Evolutionary conservation across 2,797 vertebrate genomes (phyloP).

Genomic region (Steatocranus sp.): DNA sequence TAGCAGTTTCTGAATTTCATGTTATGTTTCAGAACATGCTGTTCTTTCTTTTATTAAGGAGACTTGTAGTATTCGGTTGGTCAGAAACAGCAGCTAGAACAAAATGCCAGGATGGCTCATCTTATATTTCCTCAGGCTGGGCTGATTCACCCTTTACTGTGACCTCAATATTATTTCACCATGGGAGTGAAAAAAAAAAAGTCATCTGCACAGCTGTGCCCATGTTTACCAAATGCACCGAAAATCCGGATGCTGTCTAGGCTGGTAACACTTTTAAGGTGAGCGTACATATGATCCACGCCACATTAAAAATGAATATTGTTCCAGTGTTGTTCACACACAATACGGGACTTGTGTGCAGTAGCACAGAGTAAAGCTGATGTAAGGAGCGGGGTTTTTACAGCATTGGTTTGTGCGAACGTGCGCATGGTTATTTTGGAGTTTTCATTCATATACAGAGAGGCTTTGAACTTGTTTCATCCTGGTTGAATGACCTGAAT

Average conservation of each 20-base stretch:
- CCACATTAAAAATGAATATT: background rate
- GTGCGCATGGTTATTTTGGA: background rate
- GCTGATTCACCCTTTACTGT: conserved; percentile 42
- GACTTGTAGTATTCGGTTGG: background rate
- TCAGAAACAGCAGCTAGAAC: conserved; percentile 18
- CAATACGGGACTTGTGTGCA: background rate
- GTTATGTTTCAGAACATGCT: background rate
- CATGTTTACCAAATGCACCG: background rate
- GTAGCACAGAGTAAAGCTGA: background rate
- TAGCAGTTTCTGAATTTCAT: background rate
- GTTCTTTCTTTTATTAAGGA: background rate
- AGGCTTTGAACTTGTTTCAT: conserved; percentile 10
- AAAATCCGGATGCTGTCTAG: background rate
- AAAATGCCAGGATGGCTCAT: conserved; percentile 42
- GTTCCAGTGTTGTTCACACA: background rate
- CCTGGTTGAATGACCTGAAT: conserved; percentile 40
- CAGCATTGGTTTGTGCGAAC: background rate
- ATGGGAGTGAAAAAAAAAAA: conserved; percentile 1
- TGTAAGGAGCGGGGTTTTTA: background rate
- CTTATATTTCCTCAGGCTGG: conserved; percentile 28
- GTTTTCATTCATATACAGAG: conserved; percentile 17
- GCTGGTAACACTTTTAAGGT: background rate
- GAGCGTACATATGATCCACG: background rate
- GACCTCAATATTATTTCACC: conserved; percentile 36
- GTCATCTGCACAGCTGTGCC: conserved; percentile 8